Percentiles rank a stretch among this genome's conserved stretches.
Evolutionary conservation across 1,140 invertebrate species (phyloP).

Genomic region (Streblospio benedicti): DNA sequence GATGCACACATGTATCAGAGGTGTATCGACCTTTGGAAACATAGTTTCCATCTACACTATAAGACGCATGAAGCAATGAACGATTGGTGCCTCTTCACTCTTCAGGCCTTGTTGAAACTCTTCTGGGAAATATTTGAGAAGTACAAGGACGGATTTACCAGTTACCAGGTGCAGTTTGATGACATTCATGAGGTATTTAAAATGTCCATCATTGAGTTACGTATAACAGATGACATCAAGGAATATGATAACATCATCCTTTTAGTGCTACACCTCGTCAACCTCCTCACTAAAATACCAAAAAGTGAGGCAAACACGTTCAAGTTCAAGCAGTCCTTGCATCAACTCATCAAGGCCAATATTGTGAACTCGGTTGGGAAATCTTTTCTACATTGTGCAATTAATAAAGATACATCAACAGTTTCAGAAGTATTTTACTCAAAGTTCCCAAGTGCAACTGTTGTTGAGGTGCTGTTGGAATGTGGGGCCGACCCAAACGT

Average conservation of each 20-base stretch:
- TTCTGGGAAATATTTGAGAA: neutral
- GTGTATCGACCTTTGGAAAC: slow-evolving; percentile 65
- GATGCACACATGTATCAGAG: slow-evolving; percentile 72
- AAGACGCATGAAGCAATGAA: neutral
- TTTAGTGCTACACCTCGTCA: neutral
- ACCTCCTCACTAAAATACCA: neutral
- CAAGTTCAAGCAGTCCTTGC: neutral
- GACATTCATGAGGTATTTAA: slow-evolving; percentile 3
- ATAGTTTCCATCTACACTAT: neutral
- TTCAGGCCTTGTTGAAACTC: neutral
- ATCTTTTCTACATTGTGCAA: slow-evolving; percentile 1
- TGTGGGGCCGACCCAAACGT: neutral
- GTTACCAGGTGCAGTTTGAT: neutral
- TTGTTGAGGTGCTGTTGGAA: neutral
- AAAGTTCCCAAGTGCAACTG: neutral
- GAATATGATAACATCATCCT: too few relatives aligned
- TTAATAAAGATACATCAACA: neutral
- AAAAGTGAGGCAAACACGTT: neutral
- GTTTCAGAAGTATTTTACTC: neutral
- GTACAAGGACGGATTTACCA: too few relatives aligned
- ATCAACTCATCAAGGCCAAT: neutral
- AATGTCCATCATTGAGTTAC: neutral
- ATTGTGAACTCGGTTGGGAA: neutral
- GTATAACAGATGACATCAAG: too few relatives aligned
- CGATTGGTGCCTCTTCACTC: neutral